Evolutionary conservation across 2,113 vertebrate species (phyloP).

Genomic region (Chiloscyllium plagiosum): DNA sequence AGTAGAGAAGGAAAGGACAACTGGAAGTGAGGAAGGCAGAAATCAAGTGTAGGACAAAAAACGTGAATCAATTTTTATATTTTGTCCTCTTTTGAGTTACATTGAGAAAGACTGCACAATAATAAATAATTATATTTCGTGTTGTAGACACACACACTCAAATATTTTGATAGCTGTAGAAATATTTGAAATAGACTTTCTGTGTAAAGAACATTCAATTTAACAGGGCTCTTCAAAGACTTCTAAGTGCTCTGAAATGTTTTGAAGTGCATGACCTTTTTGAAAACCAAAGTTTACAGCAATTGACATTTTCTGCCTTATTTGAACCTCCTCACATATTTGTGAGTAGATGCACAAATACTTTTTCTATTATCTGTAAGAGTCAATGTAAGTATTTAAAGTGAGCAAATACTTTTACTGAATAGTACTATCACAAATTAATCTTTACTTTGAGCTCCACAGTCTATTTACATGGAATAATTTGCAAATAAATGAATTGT

Average conservation of each 20-base stretch:
- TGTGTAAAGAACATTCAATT: background rate
- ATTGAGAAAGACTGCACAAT: background rate
- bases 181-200: background rate
- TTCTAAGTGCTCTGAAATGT: background rate
- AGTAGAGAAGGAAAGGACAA: background rate
- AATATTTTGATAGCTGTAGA: background rate
- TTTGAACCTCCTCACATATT: background rate
- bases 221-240: background rate
- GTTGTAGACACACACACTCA: background rate
- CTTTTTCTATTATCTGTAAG: background rate
- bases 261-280: conserved; percentile 10
- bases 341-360: background rate
- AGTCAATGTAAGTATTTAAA: background rate
- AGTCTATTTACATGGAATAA: background rate
- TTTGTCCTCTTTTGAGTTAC: background rate
- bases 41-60: background rate
- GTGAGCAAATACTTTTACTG: background rate
- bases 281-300: background rate
- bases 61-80: background rate
- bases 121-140: background rate
- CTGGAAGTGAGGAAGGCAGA: background rate
- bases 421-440: background rate
- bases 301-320: background rate
- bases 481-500: background rate
- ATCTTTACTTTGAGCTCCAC: background rate